Evolutionary conservation across 2,113 vertebrate species (phyloP), one percentile per base, ranked within the genome.

Genomic region (Mus pahari): DNA sequence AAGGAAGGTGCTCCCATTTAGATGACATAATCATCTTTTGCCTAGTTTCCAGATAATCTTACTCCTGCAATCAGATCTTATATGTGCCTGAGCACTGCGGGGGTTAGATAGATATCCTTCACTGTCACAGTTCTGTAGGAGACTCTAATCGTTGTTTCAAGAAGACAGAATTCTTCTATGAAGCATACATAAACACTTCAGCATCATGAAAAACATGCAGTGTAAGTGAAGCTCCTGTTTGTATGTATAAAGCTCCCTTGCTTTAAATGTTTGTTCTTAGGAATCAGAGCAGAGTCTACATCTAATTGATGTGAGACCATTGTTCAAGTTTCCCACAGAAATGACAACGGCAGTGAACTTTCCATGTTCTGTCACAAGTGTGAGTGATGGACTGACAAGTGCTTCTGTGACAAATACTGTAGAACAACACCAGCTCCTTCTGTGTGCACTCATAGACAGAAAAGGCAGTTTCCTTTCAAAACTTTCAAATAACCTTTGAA

Each of bases 11-110:
- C 14, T n/a, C 92, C 71, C 74, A 66, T 88, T 86, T 26, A 62
- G 78, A 62, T 7, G 48, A 87, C 5, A 1, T 53, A 82, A 91
- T 96, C 20, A 86, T 48, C 31, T 75, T 88, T 90, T 87, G 5
- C 50, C 95, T 92, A 78, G 45, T 88, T 95, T 93, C 50, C 64
- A 91, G 87, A 81, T 64, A 78, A n/a, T 89, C 86, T 68, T 60
- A 73, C 17, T 82, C n/a, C 39, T 89, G 26, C 60, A 94, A 83
- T 92, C 8, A 62, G 60, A 92, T 16, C 20, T 68, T 70, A 4
- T 11, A 14, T 70, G 58, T 50, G 66, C 79, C 64, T 77, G 39
- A 97, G 48, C 50, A 58, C 9, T 74, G 71, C 13, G 33, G 42
- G 24, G 50, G 45, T 78, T 91, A 86, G 87, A 74, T 5, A 55